Percentiles rank a stretch among this genome's conserved stretches.
phyloP scores from a whole-genome alignment of 2,797 vertebrate genomes.

The Morus bassanus region DNA sequence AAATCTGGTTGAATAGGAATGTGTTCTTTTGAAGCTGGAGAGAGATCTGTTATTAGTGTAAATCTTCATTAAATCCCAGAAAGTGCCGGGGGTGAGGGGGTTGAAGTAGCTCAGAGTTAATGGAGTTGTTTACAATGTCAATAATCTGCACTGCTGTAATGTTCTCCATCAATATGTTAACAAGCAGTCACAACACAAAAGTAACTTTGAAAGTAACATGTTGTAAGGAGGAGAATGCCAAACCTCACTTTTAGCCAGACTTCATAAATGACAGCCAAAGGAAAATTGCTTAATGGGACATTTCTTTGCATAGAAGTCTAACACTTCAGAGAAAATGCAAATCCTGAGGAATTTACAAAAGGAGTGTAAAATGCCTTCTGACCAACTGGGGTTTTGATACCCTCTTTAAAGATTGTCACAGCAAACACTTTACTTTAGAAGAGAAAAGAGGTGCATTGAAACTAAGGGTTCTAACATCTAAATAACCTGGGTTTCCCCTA shows the following conservation, averaged over 20 bases:
- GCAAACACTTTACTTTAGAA: background rate
- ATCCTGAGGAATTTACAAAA: background rate
- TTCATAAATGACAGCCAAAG: background rate
- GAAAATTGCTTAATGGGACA: background rate
- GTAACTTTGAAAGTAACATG: background rate
- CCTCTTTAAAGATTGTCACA: background rate
- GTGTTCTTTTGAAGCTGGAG: background rate
- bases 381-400: background rate
- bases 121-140: background rate
- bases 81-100: background rate
- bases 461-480: background rate
- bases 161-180: background rate
- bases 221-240: background rate
- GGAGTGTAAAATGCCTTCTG: background rate
- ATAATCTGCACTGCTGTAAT: background rate
- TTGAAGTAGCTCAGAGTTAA: background rate
- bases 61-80: background rate
- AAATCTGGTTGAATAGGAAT: background rate
- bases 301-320: background rate
- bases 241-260: background rate
- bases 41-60: background rate
- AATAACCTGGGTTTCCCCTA: background rate
- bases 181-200: slow-evolving; percentile 5
- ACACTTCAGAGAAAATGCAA: background rate
- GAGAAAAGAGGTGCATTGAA: background rate